Conservation (phyloP, 2,797 vertebrate genomes). For the Arvicola amphibius region DNA sequence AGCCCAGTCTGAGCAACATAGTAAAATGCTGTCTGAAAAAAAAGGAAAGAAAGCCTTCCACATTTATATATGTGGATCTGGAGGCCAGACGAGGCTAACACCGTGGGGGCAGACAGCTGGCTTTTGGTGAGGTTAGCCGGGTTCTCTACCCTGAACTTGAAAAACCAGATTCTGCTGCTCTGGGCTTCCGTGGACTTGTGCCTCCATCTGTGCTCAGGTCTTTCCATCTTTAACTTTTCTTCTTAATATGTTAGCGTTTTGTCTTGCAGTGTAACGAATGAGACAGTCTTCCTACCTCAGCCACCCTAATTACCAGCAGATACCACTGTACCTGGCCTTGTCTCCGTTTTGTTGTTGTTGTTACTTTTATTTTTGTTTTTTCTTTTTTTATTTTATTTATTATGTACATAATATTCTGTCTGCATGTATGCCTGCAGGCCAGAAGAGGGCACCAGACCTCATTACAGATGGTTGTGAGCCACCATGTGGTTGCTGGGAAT, state of each 20-base stretch:
- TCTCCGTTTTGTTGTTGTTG: neutral
- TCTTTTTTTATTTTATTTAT: no score
- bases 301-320: neutral
- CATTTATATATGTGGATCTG: neutral
- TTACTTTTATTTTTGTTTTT: no score
- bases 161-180: neutral
- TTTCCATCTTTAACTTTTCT: neutral
- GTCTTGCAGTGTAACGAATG: neutral
- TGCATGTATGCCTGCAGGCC: no score
- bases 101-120: neutral
- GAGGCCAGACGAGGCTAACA: neutral
- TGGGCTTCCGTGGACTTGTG: neutral
- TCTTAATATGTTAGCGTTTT: neutral
- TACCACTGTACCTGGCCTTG: neutral
- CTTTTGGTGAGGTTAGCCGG: fast-evolving
- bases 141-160: neutral
- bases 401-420: no score
- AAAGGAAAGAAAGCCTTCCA: neutral
- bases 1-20: neutral
- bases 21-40: neutral
- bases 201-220: neutral
- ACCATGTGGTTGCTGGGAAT: no score
- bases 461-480: no score
- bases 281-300: neutral
- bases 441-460: no score